Evolutionary conservation across 2,888 invertebrate genomes (phyloP), one percentile per base, ranked within the genome.

Genomic region (Limnephilus rhombicus): DNA sequence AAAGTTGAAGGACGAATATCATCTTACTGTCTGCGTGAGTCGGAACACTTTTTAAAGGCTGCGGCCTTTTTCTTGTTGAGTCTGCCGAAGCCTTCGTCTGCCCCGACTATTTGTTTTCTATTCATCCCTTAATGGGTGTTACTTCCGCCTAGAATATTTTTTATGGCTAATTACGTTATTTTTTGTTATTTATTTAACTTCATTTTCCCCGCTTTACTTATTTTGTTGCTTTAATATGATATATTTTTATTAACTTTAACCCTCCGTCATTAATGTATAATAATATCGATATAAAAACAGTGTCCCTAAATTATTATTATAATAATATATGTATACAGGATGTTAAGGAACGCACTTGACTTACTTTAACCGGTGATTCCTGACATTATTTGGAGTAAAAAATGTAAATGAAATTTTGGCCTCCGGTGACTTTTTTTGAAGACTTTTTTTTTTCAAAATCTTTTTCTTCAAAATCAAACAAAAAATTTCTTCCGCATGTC

Each of bases 1-100:
- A 92, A 91, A 93, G 92, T 93, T 93, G 93, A 93, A 93, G 93
- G 93, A 92, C 93, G 93, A 93, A 93, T 93, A 93, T 93, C 93
- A 93, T 93, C 92, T 93, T 90, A 90, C 93, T 93, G 93, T 93
- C 93, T 93, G 93, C 92, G 90, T 83, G 89, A 93, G 92, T 92
- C 92, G 93, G 93, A 93, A 93, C 91, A 92, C 88, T 93, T 93
- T 93, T 93, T 93, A 91, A 41, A 89, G 91, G 87, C 80, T 91
- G 87, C 87, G 86, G 91, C 45, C 80, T 91, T 91, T 90, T 91
- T 82, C 83, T 82, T 82, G 83, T 90, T 88, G 88, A 88, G 88
- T 88, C 68, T 88, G 88, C 68, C 88, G 88, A 88, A 88, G 53
- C 24, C 34, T 86, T 68, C 68, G 88, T 68, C 68, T 88, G 88